Percentiles rank a stretch among this genome's conserved stretches.
phyloP scores from a whole-genome alignment of 2,113 vertebrate species.

The Megaceryle torquata region DNA sequence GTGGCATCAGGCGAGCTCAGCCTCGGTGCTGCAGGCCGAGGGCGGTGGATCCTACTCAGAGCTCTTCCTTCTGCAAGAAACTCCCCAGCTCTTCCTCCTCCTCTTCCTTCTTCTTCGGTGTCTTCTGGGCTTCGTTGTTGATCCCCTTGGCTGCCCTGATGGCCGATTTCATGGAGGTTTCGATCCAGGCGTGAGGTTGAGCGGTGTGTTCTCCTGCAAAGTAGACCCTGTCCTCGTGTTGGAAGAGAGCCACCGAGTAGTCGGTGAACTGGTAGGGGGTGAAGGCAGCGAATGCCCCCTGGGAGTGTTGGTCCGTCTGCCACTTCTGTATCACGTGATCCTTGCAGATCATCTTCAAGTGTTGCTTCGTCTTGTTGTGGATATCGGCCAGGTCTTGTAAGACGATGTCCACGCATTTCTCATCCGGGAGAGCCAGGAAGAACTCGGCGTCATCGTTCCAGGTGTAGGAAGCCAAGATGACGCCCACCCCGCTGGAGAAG shows the following conservation, averaged over 20 bases:
- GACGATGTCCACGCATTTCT: constrained; percentile 48
- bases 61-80: accelerated
- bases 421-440: constrained; percentile 67
- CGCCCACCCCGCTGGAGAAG: constrained; percentile 56
- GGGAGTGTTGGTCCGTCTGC: constrained; percentile 75
- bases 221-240: constrained; percentile 71
- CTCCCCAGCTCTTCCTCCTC: accelerated
- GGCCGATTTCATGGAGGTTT: constrained; percentile 82
- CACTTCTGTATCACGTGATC: constrained; percentile 77
- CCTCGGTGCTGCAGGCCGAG: too few species aligned
- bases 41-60: background rate
- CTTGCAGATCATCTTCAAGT: constrained; percentile 62
- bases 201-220: constrained; percentile 80
- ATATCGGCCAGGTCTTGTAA: constrained; percentile 78
- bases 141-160: constrained; percentile 76
- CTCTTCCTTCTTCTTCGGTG: accelerated
- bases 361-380: constrained; percentile 58
- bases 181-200: constrained; percentile 83
- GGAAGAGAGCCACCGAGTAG: constrained; percentile 69
- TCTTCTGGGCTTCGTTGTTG: background rate
- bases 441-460: constrained; percentile 74
- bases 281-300: constrained; percentile 79
- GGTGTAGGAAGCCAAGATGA: constrained; percentile 84
- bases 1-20: background rate
- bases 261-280: constrained; percentile 79